Base-by-base conservation (phyloP, 2,888 invertebrate genomes). In the Campoplex nolae region DNA sequence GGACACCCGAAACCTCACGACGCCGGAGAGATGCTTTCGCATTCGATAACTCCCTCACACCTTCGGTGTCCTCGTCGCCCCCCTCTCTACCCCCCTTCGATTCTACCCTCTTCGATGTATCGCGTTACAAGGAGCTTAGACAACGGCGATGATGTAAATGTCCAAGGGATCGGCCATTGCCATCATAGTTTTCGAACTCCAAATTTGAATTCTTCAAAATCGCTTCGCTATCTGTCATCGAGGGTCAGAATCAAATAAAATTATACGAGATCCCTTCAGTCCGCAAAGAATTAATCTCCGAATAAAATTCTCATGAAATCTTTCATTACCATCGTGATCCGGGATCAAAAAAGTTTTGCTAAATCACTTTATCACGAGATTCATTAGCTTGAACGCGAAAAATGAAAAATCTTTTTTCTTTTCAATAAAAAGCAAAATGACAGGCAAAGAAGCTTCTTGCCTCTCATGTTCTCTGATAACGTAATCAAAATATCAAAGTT, bases 1-100 rank as follows among this genome's bases (percentile, higher is more conserved):
- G 83, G 86, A 86, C 83, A 86, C 83, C 80, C 86, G 86, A 86
- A 86, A 86, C 83, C 86, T 56, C 80, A 80, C 83, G 62, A 73
- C 45, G 71, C 76, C 54, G 18, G 56, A 76, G 83, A 80, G 56
- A 62, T 78, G 77, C 67, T 68, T 68, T 62, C 32, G 77, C 73
- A 71, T 81, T 67, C 73, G 73, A 51, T 68, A 71, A 67, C 70
- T 56, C 45, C 45, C 58, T 16, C 58, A 23, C 75, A 54, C 76
- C 58, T 28, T 67, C 73, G 18, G 56, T 65, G 23, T 68, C 67
- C 28, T 70, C n/a, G 56, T 18, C 71, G 56, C 23, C 71, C n/a
- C 23, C 71, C n/a, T 28, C 18, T 51, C 51, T 11, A 28, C 51
- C 54, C 74, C 70, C 35, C 73, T 38, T 38, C 6, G 18, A 11